Evolutionary conservation across 37 sponge, comb jelly and placozoan species (phyloP).

Genomic region (Halisarca cf. caerulea): DNA sequence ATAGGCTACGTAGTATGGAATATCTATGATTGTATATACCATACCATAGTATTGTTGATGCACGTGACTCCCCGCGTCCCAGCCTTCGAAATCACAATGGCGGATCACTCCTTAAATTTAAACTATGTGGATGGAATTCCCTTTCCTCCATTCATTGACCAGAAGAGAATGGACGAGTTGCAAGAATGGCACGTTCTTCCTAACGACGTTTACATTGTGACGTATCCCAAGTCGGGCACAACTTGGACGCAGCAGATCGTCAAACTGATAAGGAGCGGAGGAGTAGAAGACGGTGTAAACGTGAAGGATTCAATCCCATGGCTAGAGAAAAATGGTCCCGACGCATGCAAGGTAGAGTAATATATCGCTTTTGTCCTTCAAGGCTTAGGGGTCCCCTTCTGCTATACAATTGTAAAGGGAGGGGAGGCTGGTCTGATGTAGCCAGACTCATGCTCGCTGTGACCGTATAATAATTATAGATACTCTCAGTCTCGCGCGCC

Average conservation of each 20-base stretch:
- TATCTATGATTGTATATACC: no score
- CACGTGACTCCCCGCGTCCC: no score
- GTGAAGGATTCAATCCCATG: slow-evolving; percentile 8
- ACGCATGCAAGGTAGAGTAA: neutral
- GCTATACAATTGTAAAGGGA: no score
- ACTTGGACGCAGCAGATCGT: slow-evolving; percentile 46
- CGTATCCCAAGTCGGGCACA: slow-evolving; percentile 52
- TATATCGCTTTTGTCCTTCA: no score
- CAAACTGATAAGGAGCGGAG: slow-evolving; percentile 21
- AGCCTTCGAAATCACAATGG: no score
- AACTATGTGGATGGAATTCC: neutral
- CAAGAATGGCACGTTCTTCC: neutral
- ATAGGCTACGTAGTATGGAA: no score
- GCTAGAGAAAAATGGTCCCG: slow-evolving; percentile 3
- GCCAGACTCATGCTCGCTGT: no score
- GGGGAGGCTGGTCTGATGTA: no score
- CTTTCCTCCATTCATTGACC: neutral
- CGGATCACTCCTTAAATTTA: neutral
- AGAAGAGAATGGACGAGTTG: slow-evolving; percentile 1
- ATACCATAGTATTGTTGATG: no score
- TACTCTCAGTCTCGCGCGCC: no score
- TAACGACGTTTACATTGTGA: slow-evolving; percentile 28
- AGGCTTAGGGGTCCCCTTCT: no score
- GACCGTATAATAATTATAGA: no score
- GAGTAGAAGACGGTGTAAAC: slow-evolving; percentile 8